A percentile compares a stretch with the other conserved stretches of the same genome.
These are phyloP conservation scores for Metallyticus violacea DNA, from an alignment of 2,888 invertebrate species.

Conservation along the genomic window DNA sequence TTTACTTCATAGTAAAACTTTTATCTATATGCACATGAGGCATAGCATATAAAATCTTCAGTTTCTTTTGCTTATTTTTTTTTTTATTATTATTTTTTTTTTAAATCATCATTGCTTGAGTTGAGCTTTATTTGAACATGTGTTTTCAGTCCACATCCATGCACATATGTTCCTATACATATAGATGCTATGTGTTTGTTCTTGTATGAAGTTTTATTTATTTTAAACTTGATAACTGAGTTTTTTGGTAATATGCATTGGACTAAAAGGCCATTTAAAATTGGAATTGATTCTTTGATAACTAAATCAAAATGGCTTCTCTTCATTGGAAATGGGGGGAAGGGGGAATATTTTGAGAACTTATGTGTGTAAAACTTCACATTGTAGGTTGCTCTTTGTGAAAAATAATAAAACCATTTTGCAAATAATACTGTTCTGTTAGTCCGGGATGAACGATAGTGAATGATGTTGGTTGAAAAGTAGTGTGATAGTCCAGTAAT, in stretches of 20 bases:
- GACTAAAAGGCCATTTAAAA: not conserved
- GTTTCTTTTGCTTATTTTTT: not conserved
- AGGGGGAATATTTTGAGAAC: not conserved
- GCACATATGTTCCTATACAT: not conserved
- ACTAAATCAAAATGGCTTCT: not conserved
- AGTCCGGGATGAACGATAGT: not conserved
- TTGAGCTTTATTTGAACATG: not conserved
- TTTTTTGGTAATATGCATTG: not conserved
- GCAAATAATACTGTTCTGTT: slow-evolving; percentile 5
- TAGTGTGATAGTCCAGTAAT: not conserved
- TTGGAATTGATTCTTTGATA: not conserved
- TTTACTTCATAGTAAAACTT: not conserved
- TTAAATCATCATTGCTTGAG: not conserved
- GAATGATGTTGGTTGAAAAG: not conserved
- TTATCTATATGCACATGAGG: not conserved
- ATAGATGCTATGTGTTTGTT: not conserved
- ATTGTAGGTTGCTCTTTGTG: slow-evolving; percentile 24
- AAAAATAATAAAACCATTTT: slow-evolving; percentile 22
- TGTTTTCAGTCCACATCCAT: not conserved
- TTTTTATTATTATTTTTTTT: not conserved
- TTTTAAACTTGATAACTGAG: not conserved
- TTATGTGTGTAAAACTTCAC: slow-evolving; percentile 1
- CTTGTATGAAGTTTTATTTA: not conserved
- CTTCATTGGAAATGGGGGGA: slow-evolving; percentile 22
- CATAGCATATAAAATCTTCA: not conserved